A percentile compares a stretch with the other conserved stretches of the same genome.
Conservation (phyloP, 2,113 vertebrate genomes). For the Crotalus horridus region DNA sequence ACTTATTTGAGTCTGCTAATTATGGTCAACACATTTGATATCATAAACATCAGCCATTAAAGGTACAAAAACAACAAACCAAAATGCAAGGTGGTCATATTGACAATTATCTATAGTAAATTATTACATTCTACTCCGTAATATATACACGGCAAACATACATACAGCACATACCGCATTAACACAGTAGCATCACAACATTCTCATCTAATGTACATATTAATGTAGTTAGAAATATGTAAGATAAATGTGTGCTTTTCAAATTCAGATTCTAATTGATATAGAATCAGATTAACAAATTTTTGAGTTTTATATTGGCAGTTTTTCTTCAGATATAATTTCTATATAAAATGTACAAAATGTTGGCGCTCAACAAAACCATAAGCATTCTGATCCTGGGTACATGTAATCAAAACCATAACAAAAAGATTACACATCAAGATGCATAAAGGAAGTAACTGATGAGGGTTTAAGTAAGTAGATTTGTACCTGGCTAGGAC, state of each 20-base stretch:
- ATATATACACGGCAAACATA: neutral
- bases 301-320: neutral
- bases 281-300: neutral
- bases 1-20: neutral
- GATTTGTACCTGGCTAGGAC: neutral
- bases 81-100: neutral
- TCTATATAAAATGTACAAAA: neutral
- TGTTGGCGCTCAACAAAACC: neutral
- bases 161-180: neutral
- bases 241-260: neutral
- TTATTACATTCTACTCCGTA: neutral
- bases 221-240: neutral
- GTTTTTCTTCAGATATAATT: neutral
- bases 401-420: neutral
- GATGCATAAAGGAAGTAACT: neutral
- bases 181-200: neutral
- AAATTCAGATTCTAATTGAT: neutral
- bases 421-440: neutral
- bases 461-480: neutral
- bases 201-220: neutral
- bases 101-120: neutral
- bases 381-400: neutral
- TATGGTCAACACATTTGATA: neutral
- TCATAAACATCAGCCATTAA: neutral
- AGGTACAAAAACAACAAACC: neutral